These are phyloP conservation scores for Trissolcus japonicus DNA, from an alignment of 2,888 invertebrate species.

Conservation along the genomic window DNA sequence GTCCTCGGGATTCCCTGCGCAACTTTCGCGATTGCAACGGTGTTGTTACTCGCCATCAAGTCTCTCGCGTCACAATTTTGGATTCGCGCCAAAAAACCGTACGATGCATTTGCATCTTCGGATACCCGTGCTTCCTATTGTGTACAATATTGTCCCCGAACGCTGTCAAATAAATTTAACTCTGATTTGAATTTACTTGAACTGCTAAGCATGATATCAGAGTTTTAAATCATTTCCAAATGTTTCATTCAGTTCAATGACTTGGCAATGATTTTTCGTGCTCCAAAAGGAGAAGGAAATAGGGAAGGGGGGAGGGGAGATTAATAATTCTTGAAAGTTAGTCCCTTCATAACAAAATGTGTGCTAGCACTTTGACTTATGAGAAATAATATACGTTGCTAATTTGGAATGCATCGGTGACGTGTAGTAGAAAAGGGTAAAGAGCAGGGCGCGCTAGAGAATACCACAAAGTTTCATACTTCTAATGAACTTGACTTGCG, in stretches of 20 bases:
- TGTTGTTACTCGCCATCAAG: slow-evolving; percentile 33
- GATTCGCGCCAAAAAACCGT: slow-evolving; percentile 49
- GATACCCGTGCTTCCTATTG: slow-evolving; percentile 37
- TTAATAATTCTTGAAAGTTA: slow-evolving; percentile 36
- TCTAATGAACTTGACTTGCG: slow-evolving; percentile 73
- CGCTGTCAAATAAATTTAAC: neutral
- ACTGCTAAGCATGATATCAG: neutral
- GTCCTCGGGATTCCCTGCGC: slow-evolving; percentile 49
- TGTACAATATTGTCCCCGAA: slow-evolving; percentile 17
- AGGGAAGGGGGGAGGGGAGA: slow-evolving; percentile 4
- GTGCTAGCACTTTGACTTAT: slow-evolving; percentile 43
- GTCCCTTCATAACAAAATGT: slow-evolving; percentile 26
- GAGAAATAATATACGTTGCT: slow-evolving; percentile 59
- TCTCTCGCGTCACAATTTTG: slow-evolving; percentile 48
- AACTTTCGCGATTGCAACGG: slow-evolving; percentile 47
- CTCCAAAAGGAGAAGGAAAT: no score
- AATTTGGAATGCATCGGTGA: slow-evolving; percentile 58
- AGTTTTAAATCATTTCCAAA: slow-evolving; percentile 4
- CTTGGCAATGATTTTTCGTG: slow-evolving; percentile 19
- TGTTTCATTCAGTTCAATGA: neutral
- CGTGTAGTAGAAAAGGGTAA: slow-evolving; percentile 58
- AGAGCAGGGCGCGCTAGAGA: slow-evolving; percentile 52
- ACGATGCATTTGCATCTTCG: slow-evolving; percentile 54
- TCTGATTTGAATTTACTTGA: neutral
- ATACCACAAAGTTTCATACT: slow-evolving; percentile 62